phyloP scores from a whole-genome alignment of 2,888 invertebrate species.

The Xestoiulus laeticollis region DNA sequence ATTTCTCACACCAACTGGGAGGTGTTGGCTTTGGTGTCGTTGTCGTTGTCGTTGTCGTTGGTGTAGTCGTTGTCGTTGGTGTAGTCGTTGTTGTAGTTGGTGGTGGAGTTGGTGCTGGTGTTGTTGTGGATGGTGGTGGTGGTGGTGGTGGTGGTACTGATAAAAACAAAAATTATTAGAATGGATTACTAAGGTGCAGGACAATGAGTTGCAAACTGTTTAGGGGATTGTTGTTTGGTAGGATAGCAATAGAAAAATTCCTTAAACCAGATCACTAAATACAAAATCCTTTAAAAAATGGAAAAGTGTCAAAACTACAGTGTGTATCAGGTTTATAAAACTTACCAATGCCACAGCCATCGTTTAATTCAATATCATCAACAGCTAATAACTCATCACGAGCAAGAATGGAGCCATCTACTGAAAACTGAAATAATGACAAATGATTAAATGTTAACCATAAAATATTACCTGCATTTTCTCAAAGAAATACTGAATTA shows the following conservation, averaged over 20 bases:
- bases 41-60: background rate
- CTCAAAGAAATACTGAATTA: background rate
- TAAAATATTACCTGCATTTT: background rate
- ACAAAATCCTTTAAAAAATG: background rate
- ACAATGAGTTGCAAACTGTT: background rate
- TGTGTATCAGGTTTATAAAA: background rate
- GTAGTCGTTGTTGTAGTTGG: background rate
- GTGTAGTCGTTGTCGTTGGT: background rate
- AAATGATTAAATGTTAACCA: background rate
- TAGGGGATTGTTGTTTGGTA: too few relatives aligned
- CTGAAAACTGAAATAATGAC: background rate
- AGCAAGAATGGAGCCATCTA: background rate
- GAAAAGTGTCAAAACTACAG: background rate
- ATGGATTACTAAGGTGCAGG: background rate
- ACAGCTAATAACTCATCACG: conserved; percentile 28
- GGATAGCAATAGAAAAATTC: too few relatives aligned
- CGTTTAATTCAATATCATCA: conserved; percentile 14
- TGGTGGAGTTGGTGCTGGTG: background rate
- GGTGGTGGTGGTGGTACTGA: background rate
- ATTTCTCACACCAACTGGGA: background rate
- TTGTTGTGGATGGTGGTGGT: background rate
- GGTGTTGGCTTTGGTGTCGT: background rate
- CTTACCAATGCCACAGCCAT: conserved; percentile 1
- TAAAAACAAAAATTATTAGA: background rate
- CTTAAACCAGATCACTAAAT: background rate